Conservation (phyloP, 1,140 invertebrate species). For the Diachasma alloeum region DNA sequence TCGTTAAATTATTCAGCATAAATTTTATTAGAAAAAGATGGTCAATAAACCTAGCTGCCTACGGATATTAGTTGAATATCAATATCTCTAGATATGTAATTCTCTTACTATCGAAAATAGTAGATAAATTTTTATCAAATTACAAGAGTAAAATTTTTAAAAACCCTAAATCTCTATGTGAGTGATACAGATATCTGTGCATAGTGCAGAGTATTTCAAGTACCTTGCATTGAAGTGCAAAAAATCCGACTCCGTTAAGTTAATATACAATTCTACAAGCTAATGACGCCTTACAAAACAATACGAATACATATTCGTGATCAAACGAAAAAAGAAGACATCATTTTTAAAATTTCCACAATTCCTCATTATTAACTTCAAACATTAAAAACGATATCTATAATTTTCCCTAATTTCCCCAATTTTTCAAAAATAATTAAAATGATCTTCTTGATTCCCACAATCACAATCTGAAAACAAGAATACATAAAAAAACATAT, state of each 20-base stretch:
- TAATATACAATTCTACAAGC: conserved; percentile 17
- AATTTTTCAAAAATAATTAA: neutral
- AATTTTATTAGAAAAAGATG: neutral
- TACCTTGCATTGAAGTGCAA: neutral
- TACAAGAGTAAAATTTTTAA: neutral
- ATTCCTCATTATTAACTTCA: no score
- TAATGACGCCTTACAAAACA: conserved; percentile 8
- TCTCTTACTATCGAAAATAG: neutral
- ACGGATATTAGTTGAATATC: neutral
- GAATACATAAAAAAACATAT: neutral
- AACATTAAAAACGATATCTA: neutral
- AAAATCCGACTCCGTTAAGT: neutral
- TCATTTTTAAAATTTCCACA: neutral
- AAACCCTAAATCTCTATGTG: neutral
- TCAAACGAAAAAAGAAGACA: neutral
- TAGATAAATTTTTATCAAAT: neutral
- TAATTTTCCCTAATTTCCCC: neutral
- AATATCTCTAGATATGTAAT: neutral
- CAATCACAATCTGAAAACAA: neutral
- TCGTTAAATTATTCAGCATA: neutral
- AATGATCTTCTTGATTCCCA: neutral
- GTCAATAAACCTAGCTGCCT: neutral
- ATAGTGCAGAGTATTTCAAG: neutral
- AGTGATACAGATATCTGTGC: conserved; percentile 13
- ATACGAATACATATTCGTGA: neutral